Conservation (phyloP, 1,140 invertebrate species). For the Cydia splendana region DNA sequence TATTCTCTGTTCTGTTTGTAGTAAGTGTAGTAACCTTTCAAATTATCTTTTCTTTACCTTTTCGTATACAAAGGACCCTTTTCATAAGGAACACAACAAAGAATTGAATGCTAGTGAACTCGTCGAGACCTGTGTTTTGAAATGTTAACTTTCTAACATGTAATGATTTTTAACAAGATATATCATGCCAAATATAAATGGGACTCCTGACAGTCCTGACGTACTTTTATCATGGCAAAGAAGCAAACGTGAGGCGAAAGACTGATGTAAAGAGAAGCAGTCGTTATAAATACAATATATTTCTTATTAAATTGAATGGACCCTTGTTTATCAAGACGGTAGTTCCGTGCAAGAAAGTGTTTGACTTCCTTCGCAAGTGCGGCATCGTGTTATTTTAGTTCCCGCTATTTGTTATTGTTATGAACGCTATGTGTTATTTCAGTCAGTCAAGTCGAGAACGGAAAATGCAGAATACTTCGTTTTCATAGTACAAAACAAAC, state of each 20-base stretch:
- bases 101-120: not conserved
- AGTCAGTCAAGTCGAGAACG: not conserved
- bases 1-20: not conserved
- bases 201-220: no score
- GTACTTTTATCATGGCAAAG: not conserved
- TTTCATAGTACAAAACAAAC: not conserved
- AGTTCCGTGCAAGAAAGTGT: not conserved
- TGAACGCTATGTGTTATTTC: slow-evolving; percentile 2
- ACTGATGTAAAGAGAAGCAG: no score
- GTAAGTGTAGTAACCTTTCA: not conserved
- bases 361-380: not conserved
- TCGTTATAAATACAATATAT: no score
- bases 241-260: not conserved
- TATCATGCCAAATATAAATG: not conserved
- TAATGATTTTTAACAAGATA: not conserved
- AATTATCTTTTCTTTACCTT: not conserved
- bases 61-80: not conserved
- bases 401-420: slow-evolving; percentile 4
- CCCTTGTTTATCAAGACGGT: not conserved
- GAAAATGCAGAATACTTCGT: not conserved
- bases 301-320: no score
- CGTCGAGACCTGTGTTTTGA: not conserved
- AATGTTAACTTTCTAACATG: not conserved
- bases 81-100: not conserved
- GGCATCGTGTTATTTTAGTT: not conserved